Base-by-base conservation (phyloP, 2,797 vertebrate species). In the Cyclura pinguis region DNA sequence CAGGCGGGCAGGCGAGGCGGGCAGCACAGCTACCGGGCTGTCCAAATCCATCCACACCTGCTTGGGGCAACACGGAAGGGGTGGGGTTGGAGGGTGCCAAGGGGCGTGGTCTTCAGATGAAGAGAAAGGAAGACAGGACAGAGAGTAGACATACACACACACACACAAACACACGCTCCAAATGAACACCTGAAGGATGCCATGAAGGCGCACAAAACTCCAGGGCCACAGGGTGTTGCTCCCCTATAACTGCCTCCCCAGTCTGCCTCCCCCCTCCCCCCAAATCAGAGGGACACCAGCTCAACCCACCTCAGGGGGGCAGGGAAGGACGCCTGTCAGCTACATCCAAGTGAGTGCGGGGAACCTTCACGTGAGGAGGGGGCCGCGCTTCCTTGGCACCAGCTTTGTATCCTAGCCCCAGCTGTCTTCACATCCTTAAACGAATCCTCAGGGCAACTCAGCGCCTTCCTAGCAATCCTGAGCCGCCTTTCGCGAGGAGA, bases 111-210 rank as follows among this genome's bases (percentile, higher is more conserved):
- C 57, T 47, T 32, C 55, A 67, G 18, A 32, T 6, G 32, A 59
- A 77, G 50, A 83, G 82, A 80, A 89, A 32, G 72, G n/a, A 59
- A 86, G 83, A 42, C 47, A 52, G 59, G 89, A n/a, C 62, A 47
- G 42, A 47, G 42, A 47, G 42, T n/a, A n/a, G n/a, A n/a, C n/a
- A n/a, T n/a, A n/a, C n/a, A n/a, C n/a, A 80, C 38, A 20, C 1
- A 8, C 27, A 35, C 76, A 57, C 78, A 69, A 89, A 91, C 64
- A 93, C 84, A 47, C 92, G 29, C 87, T 64, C 67, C 32, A 64
- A 73, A 12, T 13, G 27, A 67, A 55, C 32, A 27, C 2, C 47
- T 64, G 59, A 55, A 88, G 47, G 62, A 29, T 9, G 38, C 76
- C 55, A 52, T 50, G 72, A 59, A 38, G 74, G 62, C 35, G 42